Conservation (phyloP, 2,113 vertebrate species). For the Vidua chalybeata region DNA sequence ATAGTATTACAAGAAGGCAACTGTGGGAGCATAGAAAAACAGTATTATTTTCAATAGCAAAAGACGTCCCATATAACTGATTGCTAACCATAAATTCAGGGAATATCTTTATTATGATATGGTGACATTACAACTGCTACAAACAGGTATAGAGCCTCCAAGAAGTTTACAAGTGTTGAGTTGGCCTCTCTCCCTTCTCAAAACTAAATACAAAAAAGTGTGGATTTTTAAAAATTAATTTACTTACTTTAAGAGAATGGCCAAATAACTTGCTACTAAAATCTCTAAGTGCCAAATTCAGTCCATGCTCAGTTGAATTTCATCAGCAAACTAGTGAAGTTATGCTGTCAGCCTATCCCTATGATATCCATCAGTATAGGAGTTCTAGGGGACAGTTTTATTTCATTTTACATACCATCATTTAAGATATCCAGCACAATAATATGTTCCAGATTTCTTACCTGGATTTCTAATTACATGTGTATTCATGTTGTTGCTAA, state of each 20-base stretch:
- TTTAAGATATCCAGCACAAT: neutral
- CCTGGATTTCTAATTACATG: conserved; percentile 86
- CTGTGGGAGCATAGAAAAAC: neutral
- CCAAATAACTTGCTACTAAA: conserved; percentile 27
- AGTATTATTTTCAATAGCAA: neutral
- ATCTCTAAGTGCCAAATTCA: neutral
- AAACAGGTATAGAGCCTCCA: neutral
- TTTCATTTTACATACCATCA: neutral
- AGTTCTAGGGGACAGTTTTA: neutral
- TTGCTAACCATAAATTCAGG: neutral
- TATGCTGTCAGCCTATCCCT: neutral
- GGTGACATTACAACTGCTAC: neutral
- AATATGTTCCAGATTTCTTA: conserved; percentile 53
- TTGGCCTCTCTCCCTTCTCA: neutral
- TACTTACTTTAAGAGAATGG: neutral
- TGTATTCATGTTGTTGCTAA: conserved; percentile 78
- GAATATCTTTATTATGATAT: neutral
- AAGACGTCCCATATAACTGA: neutral
- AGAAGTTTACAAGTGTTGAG: neutral
- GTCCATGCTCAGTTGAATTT: neutral
- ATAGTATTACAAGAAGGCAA: neutral
- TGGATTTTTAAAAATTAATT: neutral
- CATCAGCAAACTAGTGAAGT: conserved; percentile 11
- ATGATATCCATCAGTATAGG: neutral
- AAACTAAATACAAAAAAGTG: neutral